phyloP scores from a whole-genome alignment of 2,113 vertebrate genomes.

The Macrotus californicus region DNA sequence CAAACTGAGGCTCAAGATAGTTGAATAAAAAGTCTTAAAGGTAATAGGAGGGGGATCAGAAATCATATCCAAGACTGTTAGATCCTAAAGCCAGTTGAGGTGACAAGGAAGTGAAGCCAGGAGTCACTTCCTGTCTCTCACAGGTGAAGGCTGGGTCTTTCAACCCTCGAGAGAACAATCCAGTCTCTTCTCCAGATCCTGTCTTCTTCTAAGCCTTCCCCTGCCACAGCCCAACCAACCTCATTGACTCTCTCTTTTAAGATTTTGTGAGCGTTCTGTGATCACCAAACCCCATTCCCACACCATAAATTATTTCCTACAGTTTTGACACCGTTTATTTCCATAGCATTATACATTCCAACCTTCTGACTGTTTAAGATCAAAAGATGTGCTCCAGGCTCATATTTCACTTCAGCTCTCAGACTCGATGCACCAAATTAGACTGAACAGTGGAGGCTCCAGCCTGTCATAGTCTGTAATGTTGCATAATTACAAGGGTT shows the following conservation, averaged over 20 bases:
- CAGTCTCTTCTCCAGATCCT: neutral
- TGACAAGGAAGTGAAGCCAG: neutral
- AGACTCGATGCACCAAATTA: constrained; percentile 74
- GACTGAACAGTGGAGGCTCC: constrained; percentile 64
- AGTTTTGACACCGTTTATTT: constrained; percentile 81
- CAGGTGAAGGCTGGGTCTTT: neutral
- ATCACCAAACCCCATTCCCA: constrained; percentile 61
- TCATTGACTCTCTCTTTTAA: constrained; percentile 48
- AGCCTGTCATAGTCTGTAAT: constrained; percentile 29
- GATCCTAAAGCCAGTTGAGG: neutral
- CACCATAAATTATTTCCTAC: constrained; percentile 76
- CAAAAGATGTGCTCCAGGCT: constrained; percentile 78
- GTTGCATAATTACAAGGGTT: constrained; percentile 25
- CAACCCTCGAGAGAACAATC: neutral
- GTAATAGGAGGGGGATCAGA: neutral
- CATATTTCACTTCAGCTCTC: constrained; percentile 74
- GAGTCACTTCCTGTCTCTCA: neutral
- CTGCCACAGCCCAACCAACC: neutral
- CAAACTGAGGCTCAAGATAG: neutral
- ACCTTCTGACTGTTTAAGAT: constrained; percentile 80
- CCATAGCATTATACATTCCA: constrained; percentile 77
- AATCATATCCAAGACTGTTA: neutral
- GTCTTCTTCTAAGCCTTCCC: neutral
- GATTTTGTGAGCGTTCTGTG: constrained; percentile 51
- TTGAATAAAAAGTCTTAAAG: neutral